These are phyloP conservation scores for Raja brachyura DNA, from an alignment of 2,113 vertebrate genomes.

Conservation along the genomic window DNA sequence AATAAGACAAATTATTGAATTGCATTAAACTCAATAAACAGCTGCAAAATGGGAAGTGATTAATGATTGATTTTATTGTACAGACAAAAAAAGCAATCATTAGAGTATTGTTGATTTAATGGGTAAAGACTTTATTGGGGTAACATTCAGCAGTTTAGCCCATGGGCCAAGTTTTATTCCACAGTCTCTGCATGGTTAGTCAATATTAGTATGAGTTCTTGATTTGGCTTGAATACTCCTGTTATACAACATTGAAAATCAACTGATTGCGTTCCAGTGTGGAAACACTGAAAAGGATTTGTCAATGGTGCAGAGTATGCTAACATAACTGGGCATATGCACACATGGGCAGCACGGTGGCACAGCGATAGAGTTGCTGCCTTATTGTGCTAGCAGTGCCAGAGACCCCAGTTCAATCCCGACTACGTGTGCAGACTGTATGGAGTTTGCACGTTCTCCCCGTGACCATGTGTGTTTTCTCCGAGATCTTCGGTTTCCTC, in stretches of 20 bases:
- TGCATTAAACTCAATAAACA: conserved; percentile 4
- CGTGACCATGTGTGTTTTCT: too few species aligned
- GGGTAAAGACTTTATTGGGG: background rate
- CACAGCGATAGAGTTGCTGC: too few species aligned
- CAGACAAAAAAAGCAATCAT: background rate
- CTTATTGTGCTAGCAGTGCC: too few species aligned
- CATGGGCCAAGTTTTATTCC: background rate
- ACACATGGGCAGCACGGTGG: too few species aligned
- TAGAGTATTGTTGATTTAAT: background rate
- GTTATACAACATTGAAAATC: background rate
- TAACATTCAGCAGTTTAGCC: background rate
- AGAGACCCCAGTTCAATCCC: too few species aligned
- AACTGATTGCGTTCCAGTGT: background rate
- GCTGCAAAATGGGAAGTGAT: background rate
- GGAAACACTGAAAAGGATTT: background rate
- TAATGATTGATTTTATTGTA: too few species aligned
- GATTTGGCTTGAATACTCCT: background rate
- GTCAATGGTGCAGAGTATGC: background rate
- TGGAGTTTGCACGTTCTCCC: too few species aligned
- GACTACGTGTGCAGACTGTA: too few species aligned
- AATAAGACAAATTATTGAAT: background rate
- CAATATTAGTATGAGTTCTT: background rate
- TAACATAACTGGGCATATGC: background rate
- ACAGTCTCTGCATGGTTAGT: background rate
- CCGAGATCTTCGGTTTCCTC: too few species aligned